Percentiles rank a stretch among this genome's conserved stretches.
These are phyloP conservation scores for Phenganax subtilis DNA, from an alignment of 92 coral and sea anemone genomes.

Conservation along the genomic window DNA sequence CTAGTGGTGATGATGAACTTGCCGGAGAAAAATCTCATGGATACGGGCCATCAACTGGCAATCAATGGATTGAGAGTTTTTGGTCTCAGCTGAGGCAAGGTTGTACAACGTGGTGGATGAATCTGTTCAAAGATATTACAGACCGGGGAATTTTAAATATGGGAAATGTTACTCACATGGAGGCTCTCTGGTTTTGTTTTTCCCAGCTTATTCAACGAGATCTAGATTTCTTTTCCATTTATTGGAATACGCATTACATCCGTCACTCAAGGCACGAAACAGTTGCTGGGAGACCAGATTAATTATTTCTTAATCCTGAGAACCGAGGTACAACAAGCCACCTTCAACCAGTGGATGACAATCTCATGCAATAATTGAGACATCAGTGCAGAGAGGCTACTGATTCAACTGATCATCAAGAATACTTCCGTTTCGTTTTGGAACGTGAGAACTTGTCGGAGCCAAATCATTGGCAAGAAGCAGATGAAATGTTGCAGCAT, in stretches of 20 bases:
- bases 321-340: background rate
- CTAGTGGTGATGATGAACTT: conserved; percentile 29
- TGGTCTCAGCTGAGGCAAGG: conserved; percentile 28
- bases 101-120: conserved; percentile 44
- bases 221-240: conserved; percentile 1
- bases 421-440: background rate
- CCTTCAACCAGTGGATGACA: conserved; percentile 16
- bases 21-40: conserved; percentile 39
- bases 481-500: background rate
- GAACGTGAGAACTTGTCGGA: background rate
- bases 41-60: conserved; percentile 20
- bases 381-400: background rate
- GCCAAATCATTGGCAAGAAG: conserved; percentile 12
- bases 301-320: background rate
- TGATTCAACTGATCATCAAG: background rate
- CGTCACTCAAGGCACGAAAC: conserved; percentile 20
- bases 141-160: conserved; percentile 14
- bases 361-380: background rate
- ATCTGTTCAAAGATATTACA: conserved; percentile 34
- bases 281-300: conserved; percentile 14
- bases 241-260: conserved; percentile 32
- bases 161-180: conserved; percentile 9
- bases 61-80: conserved; percentile 15
- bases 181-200: conserved; percentile 13
- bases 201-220: conserved; percentile 12